These are phyloP conservation scores for Grammomys dolichurus DNA, from an alignment of 2,113 vertebrate species.

Conservation along the genomic window DNA sequence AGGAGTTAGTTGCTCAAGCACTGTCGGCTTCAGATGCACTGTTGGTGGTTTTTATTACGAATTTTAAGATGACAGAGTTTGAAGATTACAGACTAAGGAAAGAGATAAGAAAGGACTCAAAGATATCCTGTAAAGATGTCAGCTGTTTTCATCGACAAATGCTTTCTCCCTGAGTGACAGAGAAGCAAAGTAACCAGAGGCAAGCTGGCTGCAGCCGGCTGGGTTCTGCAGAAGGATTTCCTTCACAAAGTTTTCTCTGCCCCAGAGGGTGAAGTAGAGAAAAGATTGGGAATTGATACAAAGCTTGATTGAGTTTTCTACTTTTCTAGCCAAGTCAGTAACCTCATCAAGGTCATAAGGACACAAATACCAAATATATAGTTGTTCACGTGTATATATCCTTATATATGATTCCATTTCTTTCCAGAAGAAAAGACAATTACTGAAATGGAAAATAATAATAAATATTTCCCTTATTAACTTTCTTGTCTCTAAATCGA, in stretches of 20 bases:
- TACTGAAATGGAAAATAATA: neutral
- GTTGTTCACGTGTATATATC: neutral
- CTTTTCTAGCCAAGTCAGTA: neutral
- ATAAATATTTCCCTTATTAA: neutral
- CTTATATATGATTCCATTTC: neutral
- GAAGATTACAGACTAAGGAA: conserved; percentile 15
- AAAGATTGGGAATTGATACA: neutral
- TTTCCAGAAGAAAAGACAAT: neutral
- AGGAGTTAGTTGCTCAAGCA: neutral
- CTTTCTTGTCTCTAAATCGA: conserved; percentile 51
- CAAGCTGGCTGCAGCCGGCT: neutral
- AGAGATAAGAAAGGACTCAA: conserved; percentile 31
- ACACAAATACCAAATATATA: neutral
- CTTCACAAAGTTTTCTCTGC: neutral
- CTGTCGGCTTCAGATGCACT: neutral
- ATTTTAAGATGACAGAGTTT: conserved; percentile 12
- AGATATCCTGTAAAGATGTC: neutral
- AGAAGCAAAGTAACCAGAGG: neutral
- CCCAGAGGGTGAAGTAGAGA: neutral
- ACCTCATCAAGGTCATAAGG: neutral
- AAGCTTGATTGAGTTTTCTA: neutral
- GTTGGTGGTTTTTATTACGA: conserved; percentile 23
- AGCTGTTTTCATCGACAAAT: neutral
- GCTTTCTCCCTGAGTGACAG: neutral
- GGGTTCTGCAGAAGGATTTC: neutral